Base-by-base conservation (phyloP, 2,888 invertebrate species). In the Torymus tubicola region DNA sequence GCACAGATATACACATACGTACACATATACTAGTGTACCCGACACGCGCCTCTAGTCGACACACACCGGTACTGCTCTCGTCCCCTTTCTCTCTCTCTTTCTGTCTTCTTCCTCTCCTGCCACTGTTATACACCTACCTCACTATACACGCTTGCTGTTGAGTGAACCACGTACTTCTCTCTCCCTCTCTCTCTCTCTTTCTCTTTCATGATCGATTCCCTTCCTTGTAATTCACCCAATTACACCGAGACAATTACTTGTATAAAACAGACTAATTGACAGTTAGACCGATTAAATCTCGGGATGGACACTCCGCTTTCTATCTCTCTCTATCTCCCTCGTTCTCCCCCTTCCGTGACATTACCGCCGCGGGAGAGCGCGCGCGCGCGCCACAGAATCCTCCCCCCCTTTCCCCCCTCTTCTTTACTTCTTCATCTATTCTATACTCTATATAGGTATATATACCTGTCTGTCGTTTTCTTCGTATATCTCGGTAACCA, bases 211-310 rank as follows among this genome's bases (percentile, higher is more conserved):
- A 78, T 52, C 70, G 70, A 55, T 64, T 76, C 78, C 60, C 83
- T 79, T 76, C 72, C 71, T 71, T 78, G 50, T 77, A 67, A 72
- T 67, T 72, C 72, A 21, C 31, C 60, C 72, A 71, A 71, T 78
- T 71, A 78, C 71, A 60, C 65, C 53, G 18, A 63, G n/a, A 55
- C 69, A 57, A 70, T 60, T 52, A 50, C 69, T 57, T 14, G 53
- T 65, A 24, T 52, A 69, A 72, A 60, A 58, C 64, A 42, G 16
- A 18, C 71, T 72, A 78, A 77, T 78, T 78, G 65, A 70, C 70
- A 57, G 55, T 13, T 11, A 58, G 24, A 31, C n/a, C 60, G 61
- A 75, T 61, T 68, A 42, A 55, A 50, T 63, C 63, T 69, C 67
- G 21, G 31, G 72, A 55, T 14, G 58, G 53, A 72, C 57, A 50